Conservation (phyloP, 2,113 vertebrate genomes). For the Cyanocitta stelleri region DNA sequence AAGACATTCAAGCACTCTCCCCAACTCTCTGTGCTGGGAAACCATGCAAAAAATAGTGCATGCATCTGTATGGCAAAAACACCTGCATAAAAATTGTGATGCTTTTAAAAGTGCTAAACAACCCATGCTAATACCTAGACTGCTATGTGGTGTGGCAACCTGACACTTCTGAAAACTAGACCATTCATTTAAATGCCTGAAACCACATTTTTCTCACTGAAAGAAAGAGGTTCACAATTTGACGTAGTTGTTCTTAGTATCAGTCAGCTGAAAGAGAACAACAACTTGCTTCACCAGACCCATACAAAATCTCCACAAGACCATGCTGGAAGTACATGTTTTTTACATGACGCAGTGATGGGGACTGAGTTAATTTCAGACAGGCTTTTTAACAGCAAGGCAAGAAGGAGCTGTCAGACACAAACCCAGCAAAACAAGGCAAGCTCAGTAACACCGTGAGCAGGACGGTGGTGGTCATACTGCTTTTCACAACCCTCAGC, state of each 20-base stretch:
- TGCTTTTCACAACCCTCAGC: neutral
- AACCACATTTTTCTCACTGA: neutral
- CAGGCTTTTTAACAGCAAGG: neutral
- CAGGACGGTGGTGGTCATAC: neutral
- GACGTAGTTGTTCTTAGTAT: neutral
- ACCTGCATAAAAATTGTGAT: neutral
- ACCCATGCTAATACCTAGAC: neutral
- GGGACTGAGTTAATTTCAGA: neutral
- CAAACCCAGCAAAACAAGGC: neutral
- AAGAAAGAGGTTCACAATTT: neutral
- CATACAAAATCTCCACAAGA: neutral
- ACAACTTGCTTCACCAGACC: neutral
- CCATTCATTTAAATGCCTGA: neutral
- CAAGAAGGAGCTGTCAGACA: neutral
- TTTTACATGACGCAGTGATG: neutral
- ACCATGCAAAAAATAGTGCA: neutral
- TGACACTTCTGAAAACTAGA: neutral
- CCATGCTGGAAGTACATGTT: neutral
- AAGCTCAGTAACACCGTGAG: neutral
- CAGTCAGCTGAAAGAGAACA: neutral
- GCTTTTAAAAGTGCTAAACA: neutral
- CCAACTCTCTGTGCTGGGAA: neutral
- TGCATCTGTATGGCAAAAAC: neutral
- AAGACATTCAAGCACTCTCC: neutral
- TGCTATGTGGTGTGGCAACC: neutral